A percentile compares a stretch with the other conserved stretches of the same genome.
phyloP scores from a whole-genome alignment of 2,113 vertebrate genomes.

The Bubalus kerabau region DNA sequence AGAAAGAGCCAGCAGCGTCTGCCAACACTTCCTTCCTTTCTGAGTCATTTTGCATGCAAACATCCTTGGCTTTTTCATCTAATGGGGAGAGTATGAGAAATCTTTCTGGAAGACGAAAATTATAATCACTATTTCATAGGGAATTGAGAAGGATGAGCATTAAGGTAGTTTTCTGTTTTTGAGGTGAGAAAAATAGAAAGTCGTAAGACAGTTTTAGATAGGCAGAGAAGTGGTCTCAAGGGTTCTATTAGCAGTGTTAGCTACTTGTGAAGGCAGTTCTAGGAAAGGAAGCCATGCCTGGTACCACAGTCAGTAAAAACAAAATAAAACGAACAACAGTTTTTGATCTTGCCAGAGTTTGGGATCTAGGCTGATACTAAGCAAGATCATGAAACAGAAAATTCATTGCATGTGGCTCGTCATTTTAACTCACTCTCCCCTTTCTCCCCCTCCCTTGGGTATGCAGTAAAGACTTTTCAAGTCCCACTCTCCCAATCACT shows the following conservation, averaged over 20 bases:
- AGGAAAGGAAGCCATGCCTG: not conserved
- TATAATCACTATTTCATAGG: not conserved
- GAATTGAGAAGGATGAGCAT: not conserved
- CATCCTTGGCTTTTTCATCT: constrained; percentile 36
- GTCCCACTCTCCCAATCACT: not conserved
- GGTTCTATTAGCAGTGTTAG: not conserved
- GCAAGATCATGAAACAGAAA: not conserved
- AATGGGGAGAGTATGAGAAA: not conserved
- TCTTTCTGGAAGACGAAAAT: constrained; percentile 13
- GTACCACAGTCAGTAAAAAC: constrained; percentile 2
- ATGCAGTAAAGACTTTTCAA: not conserved
- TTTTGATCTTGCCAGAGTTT: not conserved
- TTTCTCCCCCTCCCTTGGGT: not conserved
- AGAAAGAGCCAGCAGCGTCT: not conserved
- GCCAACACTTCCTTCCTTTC: constrained; percentile 52
- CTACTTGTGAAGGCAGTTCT: not conserved
- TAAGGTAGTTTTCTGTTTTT: not conserved
- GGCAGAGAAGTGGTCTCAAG: not conserved
- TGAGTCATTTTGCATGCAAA: constrained; percentile 45
- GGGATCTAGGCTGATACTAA: not conserved
- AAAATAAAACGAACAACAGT: not conserved
- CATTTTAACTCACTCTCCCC: not conserved
- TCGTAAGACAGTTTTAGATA: not conserved
- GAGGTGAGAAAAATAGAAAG: not conserved
- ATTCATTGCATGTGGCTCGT: not conserved